These are phyloP conservation scores for Polydrusus tereticollis DNA, from an alignment of 2,888 invertebrate genomes.

Conservation along the genomic window DNA sequence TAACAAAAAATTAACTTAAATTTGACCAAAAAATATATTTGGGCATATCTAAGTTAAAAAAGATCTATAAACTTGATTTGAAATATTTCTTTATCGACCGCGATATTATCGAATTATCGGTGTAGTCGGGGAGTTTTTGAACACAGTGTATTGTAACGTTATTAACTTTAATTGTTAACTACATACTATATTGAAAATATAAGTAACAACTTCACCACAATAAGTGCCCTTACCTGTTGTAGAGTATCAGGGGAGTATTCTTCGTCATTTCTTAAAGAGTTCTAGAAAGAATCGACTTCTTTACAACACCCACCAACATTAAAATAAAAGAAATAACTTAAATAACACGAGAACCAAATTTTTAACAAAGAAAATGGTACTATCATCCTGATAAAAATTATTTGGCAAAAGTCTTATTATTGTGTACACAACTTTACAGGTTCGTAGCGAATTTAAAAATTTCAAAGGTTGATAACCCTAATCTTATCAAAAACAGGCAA, in stretches of 20 bases:
- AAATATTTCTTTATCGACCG: too few species aligned
- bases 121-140: too few species aligned
- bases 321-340: constrained; percentile 22
- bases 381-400: constrained; percentile 39
- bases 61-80: too few species aligned
- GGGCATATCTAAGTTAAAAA: too few species aligned
- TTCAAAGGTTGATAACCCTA: constrained; percentile 32
- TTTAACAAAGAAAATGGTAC: constrained; percentile 31
- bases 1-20: too few species aligned
- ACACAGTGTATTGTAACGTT: too few species aligned
- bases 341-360: constrained; percentile 7
- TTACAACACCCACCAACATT: constrained; percentile 5
- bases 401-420: constrained; percentile 37
- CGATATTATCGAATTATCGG: too few species aligned
- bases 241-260: constrained; percentile 4
- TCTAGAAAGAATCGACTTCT: background rate
- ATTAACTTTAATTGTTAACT: too few species aligned
- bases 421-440: constrained; percentile 39
- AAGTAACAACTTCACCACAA: too few species aligned
- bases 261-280: constrained; percentile 1
- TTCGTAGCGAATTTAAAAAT: constrained; percentile 29
- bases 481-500: constrained; percentile 20
- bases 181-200: too few species aligned
- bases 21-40: too few species aligned
- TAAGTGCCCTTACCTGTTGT: constrained; percentile 23